Percentiles rank a stretch among this genome's conserved stretches.
These are phyloP conservation scores for Leptura quadrifasciata DNA, from an alignment of 2,888 invertebrate genomes.

Conservation along the genomic window DNA sequence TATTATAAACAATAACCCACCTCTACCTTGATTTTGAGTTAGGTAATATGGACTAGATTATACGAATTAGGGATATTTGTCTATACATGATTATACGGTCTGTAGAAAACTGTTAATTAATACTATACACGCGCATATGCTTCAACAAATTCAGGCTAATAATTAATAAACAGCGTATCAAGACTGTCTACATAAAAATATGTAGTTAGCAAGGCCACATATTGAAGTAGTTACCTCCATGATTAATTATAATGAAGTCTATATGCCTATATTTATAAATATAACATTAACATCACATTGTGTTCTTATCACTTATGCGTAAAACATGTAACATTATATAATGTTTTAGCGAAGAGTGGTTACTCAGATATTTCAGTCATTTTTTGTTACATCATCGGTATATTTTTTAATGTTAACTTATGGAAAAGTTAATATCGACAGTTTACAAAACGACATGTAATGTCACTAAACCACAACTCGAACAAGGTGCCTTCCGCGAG, in stretches of 20 bases:
- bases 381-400: not conserved
- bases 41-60: not conserved
- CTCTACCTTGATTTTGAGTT: not conserved
- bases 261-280: constrained; percentile 12
- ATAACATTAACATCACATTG: not conserved
- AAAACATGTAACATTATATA: not conserved
- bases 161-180: constrained; percentile 33
- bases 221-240: constrained; percentile 32
- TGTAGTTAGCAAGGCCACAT: constrained; percentile 30
- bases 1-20: too few relatives aligned
- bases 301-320: not conserved
- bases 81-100: constrained; percentile 34
- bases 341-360: not conserved
- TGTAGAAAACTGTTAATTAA: constrained; percentile 32
- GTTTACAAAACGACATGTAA: too few relatives aligned
- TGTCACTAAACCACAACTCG: too few relatives aligned
- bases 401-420: not conserved
- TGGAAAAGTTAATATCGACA: not conserved
- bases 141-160: constrained; percentile 29
- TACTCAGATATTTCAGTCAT: not conserved
- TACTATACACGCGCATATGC: constrained; percentile 25
- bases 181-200: constrained; percentile 25
- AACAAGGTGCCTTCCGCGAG: too few relatives aligned
- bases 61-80: constrained; percentile 19
- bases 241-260: constrained; percentile 17